A percentile compares a stretch with the other conserved stretches of the same genome.
Evolutionary conservation across 2,888 invertebrate genomes (phyloP).

Genomic region (Gortyna flavago): DNA sequence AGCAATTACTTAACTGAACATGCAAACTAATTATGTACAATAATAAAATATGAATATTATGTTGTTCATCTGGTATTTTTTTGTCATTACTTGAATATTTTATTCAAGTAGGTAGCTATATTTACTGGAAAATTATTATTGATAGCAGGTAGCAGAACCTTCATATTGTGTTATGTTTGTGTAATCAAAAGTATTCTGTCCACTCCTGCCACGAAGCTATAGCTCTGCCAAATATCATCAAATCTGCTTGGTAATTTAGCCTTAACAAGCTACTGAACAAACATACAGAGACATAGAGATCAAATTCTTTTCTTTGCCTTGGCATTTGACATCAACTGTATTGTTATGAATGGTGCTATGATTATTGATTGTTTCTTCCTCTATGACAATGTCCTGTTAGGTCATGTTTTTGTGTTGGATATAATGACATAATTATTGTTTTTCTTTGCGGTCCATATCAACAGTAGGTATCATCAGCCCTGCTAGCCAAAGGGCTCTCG

Average conservation of each 20-base stretch:
- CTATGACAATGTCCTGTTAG: not conserved
- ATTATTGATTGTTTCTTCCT: slow-evolving; percentile 2
- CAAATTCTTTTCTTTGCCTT: slow-evolving; percentile 3
- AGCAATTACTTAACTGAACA: slow-evolving; percentile 51
- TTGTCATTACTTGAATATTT: slow-evolving; percentile 4
- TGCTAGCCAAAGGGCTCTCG: not conserved
- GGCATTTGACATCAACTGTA: not conserved
- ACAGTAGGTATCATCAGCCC: not conserved
- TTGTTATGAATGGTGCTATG: not conserved
- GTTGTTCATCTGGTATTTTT: slow-evolving; percentile 7
- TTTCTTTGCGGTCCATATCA: not conserved
- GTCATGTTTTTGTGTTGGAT: not conserved
- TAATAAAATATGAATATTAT: slow-evolving; percentile 16
- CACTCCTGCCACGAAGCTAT: not conserved
- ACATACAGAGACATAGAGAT: not conserved
- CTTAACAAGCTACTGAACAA: not conserved
- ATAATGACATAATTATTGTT: not conserved
- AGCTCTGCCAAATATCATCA: not conserved
- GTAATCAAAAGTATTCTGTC: not conserved
- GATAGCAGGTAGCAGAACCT: not conserved
- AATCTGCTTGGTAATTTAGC: not conserved
- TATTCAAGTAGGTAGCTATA: not conserved
- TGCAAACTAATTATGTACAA: slow-evolving; percentile 30
- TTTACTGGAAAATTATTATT: not conserved
- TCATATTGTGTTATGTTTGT: not conserved